Evolutionary conservation across 2,797 vertebrate species (phyloP).

Genomic region (Australoheros facetus): DNA sequence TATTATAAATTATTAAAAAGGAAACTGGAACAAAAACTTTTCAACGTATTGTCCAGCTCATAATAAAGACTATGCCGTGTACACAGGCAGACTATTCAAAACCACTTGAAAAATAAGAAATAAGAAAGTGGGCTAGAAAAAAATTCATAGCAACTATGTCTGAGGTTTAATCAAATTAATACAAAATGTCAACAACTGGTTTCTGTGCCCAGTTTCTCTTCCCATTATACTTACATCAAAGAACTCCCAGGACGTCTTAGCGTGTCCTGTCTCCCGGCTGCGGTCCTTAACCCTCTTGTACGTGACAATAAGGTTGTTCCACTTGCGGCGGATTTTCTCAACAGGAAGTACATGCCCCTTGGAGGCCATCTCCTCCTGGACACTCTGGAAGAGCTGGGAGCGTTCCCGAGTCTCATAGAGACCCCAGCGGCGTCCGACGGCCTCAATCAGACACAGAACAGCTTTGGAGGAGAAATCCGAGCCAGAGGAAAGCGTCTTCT

Average conservation of each 20-base stretch:
- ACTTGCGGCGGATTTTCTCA: slow-evolving; percentile 83
- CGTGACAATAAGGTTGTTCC: slow-evolving; percentile 86
- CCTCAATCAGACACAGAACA: slow-evolving; percentile 80
- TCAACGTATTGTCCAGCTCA: no score
- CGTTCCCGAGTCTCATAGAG: slow-evolving; percentile 80
- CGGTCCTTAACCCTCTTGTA: slow-evolving; percentile 85
- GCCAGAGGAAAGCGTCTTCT: slow-evolving; percentile 65
- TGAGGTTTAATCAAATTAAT: accelerated
- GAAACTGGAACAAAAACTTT: no score
- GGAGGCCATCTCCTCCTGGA: slow-evolving; percentile 81
- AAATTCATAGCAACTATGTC: background rate
- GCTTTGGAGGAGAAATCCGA: slow-evolving; percentile 81
- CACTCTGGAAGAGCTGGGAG: slow-evolving; percentile 83
- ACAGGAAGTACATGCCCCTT: slow-evolving; percentile 79
- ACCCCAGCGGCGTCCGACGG: slow-evolving; percentile 79
- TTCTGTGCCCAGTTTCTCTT: background rate
- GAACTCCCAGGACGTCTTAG: slow-evolving; percentile 84
- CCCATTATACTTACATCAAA: slow-evolving; percentile 72
- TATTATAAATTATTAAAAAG: no score
- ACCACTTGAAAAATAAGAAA: background rate
- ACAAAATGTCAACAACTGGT: background rate
- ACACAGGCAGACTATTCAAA: background rate
- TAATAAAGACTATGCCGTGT: background rate
- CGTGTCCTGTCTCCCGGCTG: slow-evolving; percentile 77
- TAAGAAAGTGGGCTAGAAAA: background rate